phyloP scores from a whole-genome alignment of 1,140 invertebrate species.

The Drosophila rhopaloa region DNA sequence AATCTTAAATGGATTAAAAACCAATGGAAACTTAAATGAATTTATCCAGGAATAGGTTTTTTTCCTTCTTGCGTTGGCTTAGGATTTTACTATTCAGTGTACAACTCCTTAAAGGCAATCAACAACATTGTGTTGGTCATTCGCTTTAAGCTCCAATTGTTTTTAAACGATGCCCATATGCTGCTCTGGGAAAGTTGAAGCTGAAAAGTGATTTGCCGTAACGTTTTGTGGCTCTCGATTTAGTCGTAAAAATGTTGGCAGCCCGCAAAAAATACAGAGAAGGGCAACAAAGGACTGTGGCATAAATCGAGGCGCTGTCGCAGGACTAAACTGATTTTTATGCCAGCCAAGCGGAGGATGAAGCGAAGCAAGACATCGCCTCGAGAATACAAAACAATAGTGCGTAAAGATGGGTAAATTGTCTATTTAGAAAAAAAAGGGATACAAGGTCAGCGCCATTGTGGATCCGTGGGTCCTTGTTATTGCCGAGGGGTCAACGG shows the following conservation, averaged over 20 bases:
- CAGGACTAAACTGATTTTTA: constrained; percentile 77
- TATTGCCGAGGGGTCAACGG: constrained; percentile 20
- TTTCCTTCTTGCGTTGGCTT: neutral
- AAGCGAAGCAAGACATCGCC: constrained; percentile 3
- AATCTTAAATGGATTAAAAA: constrained; percentile 58
- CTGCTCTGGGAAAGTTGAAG: constrained; percentile 16
- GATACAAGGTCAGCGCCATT: constrained; percentile 69
- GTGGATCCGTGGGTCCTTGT: constrained; percentile 10
- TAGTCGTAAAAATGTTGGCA: constrained; percentile 74
- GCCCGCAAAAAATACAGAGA: constrained; percentile 19
- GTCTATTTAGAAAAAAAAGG: constrained; percentile 69
- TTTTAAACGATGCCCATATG: constrained; percentile 45
- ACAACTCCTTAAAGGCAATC: constrained; percentile 37
- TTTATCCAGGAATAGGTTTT: constrained; percentile 17
- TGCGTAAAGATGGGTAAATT: constrained; percentile 76
- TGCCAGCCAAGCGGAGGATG: constrained; percentile 18
- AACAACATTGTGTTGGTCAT: constrained; percentile 35
- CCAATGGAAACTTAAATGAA: constrained; percentile 52
- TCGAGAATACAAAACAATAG: constrained; percentile 64
- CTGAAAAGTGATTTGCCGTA: constrained; percentile 74
- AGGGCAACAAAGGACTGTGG: constrained; percentile 41
- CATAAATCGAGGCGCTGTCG: constrained; percentile 70
- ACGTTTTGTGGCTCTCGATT: constrained; percentile 72
- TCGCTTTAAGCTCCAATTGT: constrained; percentile 38
- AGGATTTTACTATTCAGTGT: constrained; percentile 39